Conservation (phyloP, 2,797 vertebrate genomes). For the Anableps anableps region DNA sequence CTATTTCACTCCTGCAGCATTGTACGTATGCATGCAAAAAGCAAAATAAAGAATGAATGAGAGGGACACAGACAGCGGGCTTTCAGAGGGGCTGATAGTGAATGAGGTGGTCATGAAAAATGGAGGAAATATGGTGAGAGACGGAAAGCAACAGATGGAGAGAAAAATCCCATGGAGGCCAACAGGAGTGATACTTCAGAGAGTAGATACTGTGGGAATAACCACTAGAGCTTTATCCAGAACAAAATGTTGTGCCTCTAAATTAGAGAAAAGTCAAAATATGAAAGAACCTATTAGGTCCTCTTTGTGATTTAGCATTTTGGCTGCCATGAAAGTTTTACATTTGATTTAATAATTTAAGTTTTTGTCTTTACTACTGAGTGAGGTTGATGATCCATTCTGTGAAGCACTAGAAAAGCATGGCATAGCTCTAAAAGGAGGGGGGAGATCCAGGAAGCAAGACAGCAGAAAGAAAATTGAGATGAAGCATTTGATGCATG, state of each 20-base stretch:
- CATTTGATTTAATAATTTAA: constrained; percentile 23
- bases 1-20: constrained; percentile 15
- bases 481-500: constrained; percentile 63
- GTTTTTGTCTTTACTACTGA: constrained; percentile 16
- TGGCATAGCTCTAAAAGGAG: constrained; percentile 21
- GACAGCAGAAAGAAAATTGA: constrained; percentile 42
- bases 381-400: constrained; percentile 23
- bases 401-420: constrained; percentile 16
- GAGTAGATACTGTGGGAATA: constrained; percentile 23
- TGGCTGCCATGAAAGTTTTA: constrained; percentile 14
- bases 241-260: constrained; percentile 10
- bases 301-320: constrained; percentile 8
- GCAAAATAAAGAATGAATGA: constrained; percentile 10
- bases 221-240: constrained; percentile 26
- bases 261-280: constrained; percentile 23
- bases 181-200: constrained; percentile 36
- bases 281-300: constrained; percentile 14
- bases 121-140: constrained; percentile 59
- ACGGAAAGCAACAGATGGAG: constrained; percentile 72
- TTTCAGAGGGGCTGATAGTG: constrained; percentile 15
- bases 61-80: constrained; percentile 15
- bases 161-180: constrained; percentile 44
- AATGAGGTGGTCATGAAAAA: constrained; percentile 12
- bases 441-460: constrained; percentile 4
- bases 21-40: constrained; percentile 19